phyloP scores from a whole-genome alignment of 1,140 invertebrate genomes.

The Odontomachus brunneus region DNA sequence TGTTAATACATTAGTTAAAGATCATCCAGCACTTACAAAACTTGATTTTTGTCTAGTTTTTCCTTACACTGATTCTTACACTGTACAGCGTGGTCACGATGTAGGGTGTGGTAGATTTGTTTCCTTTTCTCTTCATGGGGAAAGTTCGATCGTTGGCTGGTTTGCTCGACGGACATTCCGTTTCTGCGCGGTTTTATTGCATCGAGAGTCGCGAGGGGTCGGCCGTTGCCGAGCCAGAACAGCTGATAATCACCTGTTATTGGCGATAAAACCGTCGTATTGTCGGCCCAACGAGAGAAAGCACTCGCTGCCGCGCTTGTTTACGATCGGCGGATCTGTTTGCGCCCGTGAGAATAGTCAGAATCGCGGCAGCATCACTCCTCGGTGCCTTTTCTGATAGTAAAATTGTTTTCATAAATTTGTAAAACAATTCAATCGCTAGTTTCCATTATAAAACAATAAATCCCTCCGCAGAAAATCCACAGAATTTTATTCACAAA shows the following conservation, averaged over 20 bases:
- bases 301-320: neutral
- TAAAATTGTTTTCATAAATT: neutral
- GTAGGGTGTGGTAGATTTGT: neutral
- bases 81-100: neutral
- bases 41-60: too few species aligned
- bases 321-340: slow-evolving; percentile 14
- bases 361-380: neutral
- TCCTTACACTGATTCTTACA: too few species aligned
- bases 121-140: slow-evolving; percentile 1
- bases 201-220: slow-evolving; percentile 6
- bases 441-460: neutral
- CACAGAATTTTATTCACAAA: neutral
- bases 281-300: slow-evolving; percentile 18
- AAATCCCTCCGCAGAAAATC: slow-evolving; percentile 19
- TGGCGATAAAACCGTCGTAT: slow-evolving; percentile 7
- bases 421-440: neutral
- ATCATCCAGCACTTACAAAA: too few species aligned
- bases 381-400: neutral
- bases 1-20: too few species aligned
- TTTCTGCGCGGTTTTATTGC: slow-evolving; percentile 2
- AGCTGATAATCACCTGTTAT: slow-evolving; percentile 46
- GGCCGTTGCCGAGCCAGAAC: slow-evolving; percentile 9
- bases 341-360: neutral
- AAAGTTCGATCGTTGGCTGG: slow-evolving; percentile 28
- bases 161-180: slow-evolving; percentile 1